Conservation (phyloP, 2,797 vertebrate genomes). For the Gorsachius magnificus region DNA sequence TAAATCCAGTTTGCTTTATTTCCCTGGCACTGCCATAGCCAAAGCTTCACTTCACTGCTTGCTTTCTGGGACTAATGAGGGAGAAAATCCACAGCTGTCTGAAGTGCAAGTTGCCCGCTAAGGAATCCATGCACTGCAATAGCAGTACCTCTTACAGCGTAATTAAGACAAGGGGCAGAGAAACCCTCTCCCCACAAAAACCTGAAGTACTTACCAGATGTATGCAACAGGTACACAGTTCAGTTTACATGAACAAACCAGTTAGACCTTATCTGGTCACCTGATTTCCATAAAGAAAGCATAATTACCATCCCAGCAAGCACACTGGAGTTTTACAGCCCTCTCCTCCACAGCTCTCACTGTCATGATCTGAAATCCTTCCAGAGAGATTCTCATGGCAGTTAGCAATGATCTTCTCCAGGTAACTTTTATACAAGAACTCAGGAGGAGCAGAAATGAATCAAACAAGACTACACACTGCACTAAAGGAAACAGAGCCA, state of each 20-base stretch:
- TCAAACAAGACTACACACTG: accelerated
- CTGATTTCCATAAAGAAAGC: background rate
- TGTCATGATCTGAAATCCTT: background rate
- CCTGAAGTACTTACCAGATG: background rate
- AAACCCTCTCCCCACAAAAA: background rate
- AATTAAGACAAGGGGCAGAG: background rate
- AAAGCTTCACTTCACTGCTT: background rate
- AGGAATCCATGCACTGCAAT: background rate
- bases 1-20: background rate
- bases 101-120: background rate
- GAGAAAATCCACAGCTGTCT: background rate
- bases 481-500: background rate
- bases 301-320: background rate
- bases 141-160: background rate
- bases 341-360: background rate
- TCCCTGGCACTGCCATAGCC: background rate
- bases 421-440: background rate
- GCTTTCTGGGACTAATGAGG: background rate
- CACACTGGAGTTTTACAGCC: background rate
- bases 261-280: background rate
- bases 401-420: background rate
- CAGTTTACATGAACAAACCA: background rate
- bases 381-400: background rate
- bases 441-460: background rate
- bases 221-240: background rate